These are phyloP conservation scores for Callosobruchus maculatus DNA, from an alignment of 2,888 invertebrate species.

Conservation along the genomic window DNA sequence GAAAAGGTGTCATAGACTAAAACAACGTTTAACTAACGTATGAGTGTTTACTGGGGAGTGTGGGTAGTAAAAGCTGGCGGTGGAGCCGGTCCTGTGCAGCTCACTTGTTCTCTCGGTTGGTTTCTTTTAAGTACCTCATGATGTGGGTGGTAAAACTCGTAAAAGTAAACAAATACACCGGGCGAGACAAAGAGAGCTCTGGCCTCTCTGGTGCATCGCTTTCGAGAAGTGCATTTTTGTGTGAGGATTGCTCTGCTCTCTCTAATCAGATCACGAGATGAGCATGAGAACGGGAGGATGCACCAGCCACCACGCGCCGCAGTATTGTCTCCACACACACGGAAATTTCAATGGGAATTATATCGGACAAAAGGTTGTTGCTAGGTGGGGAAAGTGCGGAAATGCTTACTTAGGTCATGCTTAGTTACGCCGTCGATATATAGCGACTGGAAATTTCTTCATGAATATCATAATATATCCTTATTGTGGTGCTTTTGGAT, in stretches of 20 bases:
- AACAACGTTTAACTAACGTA: too few species aligned
- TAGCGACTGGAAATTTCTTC: too few species aligned
- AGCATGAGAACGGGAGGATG: neutral
- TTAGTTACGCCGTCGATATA: too few species aligned
- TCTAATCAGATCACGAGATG: neutral
- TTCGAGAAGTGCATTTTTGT: neutral
- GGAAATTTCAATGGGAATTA: neutral
- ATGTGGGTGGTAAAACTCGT: conserved; percentile 11
- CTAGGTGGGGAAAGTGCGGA: neutral
- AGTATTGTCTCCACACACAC: neutral
- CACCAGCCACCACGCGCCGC: neutral
- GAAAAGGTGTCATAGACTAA: too few species aligned
- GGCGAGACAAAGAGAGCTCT: conserved; percentile 9
- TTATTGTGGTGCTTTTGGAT: too few species aligned
- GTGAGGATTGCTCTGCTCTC: neutral
- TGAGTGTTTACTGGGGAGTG: too few species aligned
- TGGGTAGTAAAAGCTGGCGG: too few species aligned
- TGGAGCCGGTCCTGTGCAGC: neutral
- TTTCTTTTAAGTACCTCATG: conserved; percentile 10
- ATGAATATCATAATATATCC: too few species aligned
- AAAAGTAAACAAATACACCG: conserved; percentile 10
- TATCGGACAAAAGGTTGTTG: neutral
- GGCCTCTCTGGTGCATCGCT: neutral
- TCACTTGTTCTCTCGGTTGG: conserved; percentile 2
- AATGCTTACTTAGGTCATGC: too few species aligned